Base-by-base conservation (phyloP, 2,113 vertebrate genomes). In the Girardinichthys multiradiatus region DNA sequence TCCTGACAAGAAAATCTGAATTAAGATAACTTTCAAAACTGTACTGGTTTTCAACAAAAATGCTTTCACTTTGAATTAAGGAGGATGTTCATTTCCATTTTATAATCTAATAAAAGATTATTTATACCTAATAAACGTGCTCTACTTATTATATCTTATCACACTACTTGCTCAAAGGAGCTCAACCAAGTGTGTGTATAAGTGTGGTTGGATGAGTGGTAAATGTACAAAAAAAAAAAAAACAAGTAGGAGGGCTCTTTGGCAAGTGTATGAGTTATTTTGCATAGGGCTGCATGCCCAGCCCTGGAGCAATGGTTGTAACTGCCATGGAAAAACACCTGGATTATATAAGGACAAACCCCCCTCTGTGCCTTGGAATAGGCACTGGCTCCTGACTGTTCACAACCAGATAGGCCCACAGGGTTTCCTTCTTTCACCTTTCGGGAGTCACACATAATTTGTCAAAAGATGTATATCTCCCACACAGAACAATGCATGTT, bases 241-340 rank as follows among this genome's bases (percentile, higher is more conserved):
- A 81, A 59, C 68, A 71, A 88, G 86, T 81, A 87, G 86, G 81
- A 85, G 76, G 80, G 80, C 70, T 83, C 57, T 79, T 88, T 93
- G 91, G 91, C 93, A 93, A 65, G 65, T 48, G 79, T 74, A 64
- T 66, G 24, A 30, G 26, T 48, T 84, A 74, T 84, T 95, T 95
- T 95, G 94, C 94, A 94, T 95, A 91, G 83, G 89, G 92, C 86
- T 82, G 64, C 70, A 71, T 93, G 91, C 93, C 93, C 81, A 92
- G 87, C 87, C 93, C 91, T 87, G 76, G 54, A 91, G 94, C 89
- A 84, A 92, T 87, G 86, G 76, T 86, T 94, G 79, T 88, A 95
- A 95, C 94, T 84, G 94, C 89, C 94, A 92, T 74, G 88, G 92
- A 93, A 94, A 94, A 95, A 94, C 94, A 94, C 94, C 94, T 95